Percentiles rank a stretch among this genome's conserved stretches.
Conservation (phyloP, 2,888 invertebrate species). For the Teleiodes luculella region DNA sequence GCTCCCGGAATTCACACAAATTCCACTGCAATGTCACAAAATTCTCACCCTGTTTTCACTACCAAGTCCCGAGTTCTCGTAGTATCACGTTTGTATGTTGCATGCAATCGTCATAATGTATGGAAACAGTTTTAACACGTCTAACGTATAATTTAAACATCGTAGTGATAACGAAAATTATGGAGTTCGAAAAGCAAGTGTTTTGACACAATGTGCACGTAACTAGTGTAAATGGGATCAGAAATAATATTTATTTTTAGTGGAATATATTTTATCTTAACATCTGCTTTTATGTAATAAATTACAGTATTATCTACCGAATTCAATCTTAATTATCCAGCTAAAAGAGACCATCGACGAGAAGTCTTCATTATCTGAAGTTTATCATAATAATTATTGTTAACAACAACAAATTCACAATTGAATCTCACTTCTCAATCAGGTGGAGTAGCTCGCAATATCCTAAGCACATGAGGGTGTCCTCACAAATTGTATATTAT, state of each 20-base stretch:
- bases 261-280: background rate
- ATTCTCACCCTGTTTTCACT: constrained; percentile 3
- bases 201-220: constrained; percentile 4
- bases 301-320: no score
- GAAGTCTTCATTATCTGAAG: no score
- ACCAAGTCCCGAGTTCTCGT: background rate
- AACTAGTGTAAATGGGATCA: background rate
- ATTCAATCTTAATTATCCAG: no score
- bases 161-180: constrained; percentile 3
- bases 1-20: constrained; percentile 40
- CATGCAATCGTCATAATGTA: constrained; percentile 1
- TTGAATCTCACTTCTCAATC: no score
- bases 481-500: no score
- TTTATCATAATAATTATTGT: no score
- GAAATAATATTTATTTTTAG: background rate
- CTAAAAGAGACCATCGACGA: no score
- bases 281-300: no score
- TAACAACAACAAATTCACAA: no score
- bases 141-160: constrained; percentile 4
- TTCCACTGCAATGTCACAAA: constrained; percentile 12
- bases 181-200: background rate
- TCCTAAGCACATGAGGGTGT: no score
- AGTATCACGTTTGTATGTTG: background rate
- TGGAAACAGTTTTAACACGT: constrained; percentile 1
- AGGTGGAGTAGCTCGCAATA: no score